phyloP scores from a whole-genome alignment of 1,140 invertebrate species.

The Heliothis subflexa region DNA sequence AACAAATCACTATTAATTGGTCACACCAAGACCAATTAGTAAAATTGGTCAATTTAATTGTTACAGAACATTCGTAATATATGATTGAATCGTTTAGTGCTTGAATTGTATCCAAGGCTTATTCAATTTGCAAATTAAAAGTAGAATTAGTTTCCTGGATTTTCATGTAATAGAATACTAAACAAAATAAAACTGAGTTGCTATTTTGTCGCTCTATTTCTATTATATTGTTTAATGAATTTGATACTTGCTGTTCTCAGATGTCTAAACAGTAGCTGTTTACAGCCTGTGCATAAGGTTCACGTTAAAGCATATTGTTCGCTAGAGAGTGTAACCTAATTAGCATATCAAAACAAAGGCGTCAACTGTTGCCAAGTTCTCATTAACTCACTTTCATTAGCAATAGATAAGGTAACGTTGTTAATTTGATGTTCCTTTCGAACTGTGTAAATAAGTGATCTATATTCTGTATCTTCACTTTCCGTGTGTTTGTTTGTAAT shows the following conservation, averaged over 20 bases:
- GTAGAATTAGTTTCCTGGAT: neutral
- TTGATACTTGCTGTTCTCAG: conserved; percentile 3
- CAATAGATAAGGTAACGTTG: conserved; percentile 7
- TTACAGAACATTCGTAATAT: conserved; percentile 14
- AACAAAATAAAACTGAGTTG: neutral
- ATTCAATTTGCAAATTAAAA: neutral
- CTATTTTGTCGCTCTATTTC: neutral
- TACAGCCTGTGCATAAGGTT: conserved; percentile 1
- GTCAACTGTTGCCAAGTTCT: conserved; percentile 15
- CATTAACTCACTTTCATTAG: conserved; percentile 30
- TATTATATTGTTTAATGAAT: neutral
- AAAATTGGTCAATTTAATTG: conserved; percentile 15
- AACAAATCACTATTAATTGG: neutral
- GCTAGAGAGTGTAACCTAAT: conserved; percentile 22
- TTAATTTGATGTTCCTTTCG: neutral
- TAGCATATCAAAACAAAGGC: conserved; percentile 33
- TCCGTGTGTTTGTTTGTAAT: neutral
- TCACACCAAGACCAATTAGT: conserved; percentile 21
- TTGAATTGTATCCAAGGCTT: conserved; percentile 17
- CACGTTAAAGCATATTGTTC: conserved; percentile 15
- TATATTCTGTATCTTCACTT: neutral
- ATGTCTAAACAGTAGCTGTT: conserved; percentile 10
- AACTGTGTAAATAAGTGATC: neutral
- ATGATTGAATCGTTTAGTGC: conserved; percentile 24
- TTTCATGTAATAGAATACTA: neutral